Percentiles rank a stretch among this genome's conserved stretches.
Conservation (phyloP, 2,113 vertebrate species). For the Sander lucioperca region DNA sequence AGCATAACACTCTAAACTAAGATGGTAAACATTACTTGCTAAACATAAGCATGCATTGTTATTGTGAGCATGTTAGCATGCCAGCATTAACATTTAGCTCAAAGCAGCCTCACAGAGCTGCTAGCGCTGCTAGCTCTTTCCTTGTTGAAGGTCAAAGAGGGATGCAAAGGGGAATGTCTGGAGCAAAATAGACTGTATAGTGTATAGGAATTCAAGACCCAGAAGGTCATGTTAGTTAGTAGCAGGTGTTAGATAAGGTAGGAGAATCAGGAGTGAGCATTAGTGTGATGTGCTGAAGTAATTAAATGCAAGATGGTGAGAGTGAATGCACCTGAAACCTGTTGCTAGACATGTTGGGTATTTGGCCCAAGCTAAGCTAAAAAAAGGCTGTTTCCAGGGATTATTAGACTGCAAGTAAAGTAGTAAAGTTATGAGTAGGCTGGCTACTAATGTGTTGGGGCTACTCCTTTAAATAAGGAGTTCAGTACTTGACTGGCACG, state of each 20-base stretch:
- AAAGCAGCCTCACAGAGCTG: constrained; percentile 9
- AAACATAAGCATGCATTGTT: neutral
- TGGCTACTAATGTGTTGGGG: constrained; percentile 5
- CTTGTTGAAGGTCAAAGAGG: constrained; percentile 42
- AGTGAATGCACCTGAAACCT: neutral
- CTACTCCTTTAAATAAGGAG: constrained; percentile 16
- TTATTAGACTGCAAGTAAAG: constrained; percentile 6
- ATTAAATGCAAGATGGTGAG: constrained; percentile 9
- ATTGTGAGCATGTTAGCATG: neutral
- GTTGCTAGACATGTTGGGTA: neutral
- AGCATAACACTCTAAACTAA: too few species aligned
- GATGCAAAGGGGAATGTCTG: constrained; percentile 20
- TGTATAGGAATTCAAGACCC: neutral
- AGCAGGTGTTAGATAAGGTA: neutral
- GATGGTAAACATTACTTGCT: neutral
- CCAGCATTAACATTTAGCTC: neutral
- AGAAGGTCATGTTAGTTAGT: neutral
- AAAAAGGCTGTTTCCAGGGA: neutral
- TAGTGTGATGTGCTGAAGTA: neutral
- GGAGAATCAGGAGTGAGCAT: neutral
- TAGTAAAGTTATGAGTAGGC: constrained; percentile 28
- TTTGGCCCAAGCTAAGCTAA: neutral
- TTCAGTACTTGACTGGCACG: constrained; percentile 40
- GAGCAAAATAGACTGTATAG: neutral
- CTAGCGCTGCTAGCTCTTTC: neutral